Conservation (phyloP, 2,888 invertebrate species). For the Orthosia gothica region DNA sequence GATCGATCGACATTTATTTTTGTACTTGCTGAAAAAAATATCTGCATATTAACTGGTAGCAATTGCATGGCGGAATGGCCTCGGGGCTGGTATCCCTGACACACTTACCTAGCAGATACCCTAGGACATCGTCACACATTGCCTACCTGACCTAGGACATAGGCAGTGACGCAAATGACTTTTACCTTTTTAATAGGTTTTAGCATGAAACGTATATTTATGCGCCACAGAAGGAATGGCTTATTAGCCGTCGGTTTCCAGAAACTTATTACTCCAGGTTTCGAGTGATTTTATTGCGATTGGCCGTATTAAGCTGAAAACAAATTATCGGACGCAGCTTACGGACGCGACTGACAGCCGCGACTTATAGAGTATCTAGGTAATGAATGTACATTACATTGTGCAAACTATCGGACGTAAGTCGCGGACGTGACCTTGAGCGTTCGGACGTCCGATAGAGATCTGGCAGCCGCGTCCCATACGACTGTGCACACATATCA, state of each 20-base stretch:
- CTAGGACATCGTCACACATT: slow-evolving; percentile 65
- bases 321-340: no score
- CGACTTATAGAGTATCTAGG: no score
- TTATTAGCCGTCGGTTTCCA: not conserved
- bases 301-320: no score
- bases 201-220: slow-evolving; percentile 33
- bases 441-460: no score
- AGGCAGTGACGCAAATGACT: slow-evolving; percentile 59
- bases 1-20: slow-evolving; percentile 61
- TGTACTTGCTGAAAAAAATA: slow-evolving; percentile 50
- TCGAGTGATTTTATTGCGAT: not conserved
- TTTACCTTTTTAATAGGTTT: slow-evolving; percentile 35
- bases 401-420: no score
- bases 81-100: slow-evolving; percentile 63
- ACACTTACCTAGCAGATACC: slow-evolving; percentile 53
- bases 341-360: no score
- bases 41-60: slow-evolving; percentile 55
- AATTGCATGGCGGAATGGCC: slow-evolving; percentile 62
- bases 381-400: no score
- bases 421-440: no score
- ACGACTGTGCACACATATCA: no score
- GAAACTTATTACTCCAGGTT: not conserved
- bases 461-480: no score
- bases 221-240: not conserved
- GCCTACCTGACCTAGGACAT: slow-evolving; percentile 57